These are phyloP conservation scores for Manacus vitellinus DNA, from an alignment of 2,113 vertebrate genomes.

Conservation along the genomic window DNA sequence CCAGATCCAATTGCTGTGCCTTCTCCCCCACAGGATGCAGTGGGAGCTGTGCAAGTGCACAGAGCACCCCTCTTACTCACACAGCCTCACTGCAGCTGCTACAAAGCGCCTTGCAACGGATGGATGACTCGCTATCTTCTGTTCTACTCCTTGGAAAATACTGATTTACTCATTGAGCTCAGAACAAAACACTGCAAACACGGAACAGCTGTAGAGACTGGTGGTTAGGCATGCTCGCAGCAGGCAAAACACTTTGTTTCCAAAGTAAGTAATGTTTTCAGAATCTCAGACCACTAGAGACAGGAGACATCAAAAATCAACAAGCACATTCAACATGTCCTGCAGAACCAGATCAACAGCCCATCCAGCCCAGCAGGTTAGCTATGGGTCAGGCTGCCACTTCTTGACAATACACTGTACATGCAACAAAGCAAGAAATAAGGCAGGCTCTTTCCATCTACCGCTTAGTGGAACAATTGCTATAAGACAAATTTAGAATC, in stretches of 20 bases:
- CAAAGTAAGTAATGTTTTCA: background rate
- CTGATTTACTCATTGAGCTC: no score
- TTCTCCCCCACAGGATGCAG: no score
- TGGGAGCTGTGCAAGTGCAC: background rate
- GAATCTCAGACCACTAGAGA: background rate
- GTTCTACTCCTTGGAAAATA: no score
- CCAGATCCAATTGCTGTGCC: background rate
- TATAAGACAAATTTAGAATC: background rate
- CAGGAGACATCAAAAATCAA: background rate
- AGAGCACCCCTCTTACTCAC: background rate
- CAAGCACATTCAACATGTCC: background rate
- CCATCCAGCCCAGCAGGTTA: background rate
- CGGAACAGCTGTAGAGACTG: background rate
- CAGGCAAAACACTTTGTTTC: background rate
- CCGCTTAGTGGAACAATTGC: background rate
- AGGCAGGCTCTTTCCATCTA: background rate
- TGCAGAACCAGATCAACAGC: background rate
- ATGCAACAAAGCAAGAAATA: background rate
- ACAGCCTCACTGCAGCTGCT: background rate
- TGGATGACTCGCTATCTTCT: no score
- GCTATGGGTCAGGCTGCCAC: background rate
- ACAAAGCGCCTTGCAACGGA: background rate
- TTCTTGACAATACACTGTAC: background rate
- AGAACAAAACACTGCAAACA: no score
- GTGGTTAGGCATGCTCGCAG: background rate